A percentile compares a stretch with the other conserved stretches of the same genome.
Conservation (phyloP, 2,113 vertebrate genomes). For the Phainopepla nitens region DNA sequence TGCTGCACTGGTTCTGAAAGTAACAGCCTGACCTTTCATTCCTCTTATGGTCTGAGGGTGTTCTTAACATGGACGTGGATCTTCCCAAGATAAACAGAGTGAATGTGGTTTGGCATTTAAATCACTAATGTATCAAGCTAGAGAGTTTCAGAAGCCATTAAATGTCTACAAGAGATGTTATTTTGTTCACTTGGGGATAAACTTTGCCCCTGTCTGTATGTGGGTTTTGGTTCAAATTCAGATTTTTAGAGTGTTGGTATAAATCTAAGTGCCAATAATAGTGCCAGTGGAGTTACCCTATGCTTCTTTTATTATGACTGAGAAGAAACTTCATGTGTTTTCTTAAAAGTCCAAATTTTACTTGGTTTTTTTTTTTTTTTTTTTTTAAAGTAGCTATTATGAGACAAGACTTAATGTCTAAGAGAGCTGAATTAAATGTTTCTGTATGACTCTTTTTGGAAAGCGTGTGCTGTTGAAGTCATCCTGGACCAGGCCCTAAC, state of each 20-base stretch:
- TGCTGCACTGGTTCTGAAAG: slow-evolving; percentile 3
- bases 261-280: neutral
- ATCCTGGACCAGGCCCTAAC: neutral
- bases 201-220: neutral
- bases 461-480: neutral
- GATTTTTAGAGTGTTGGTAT: neutral
- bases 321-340: neutral
- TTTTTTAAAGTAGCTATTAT: neutral
- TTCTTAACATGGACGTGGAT: neutral
- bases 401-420: neutral
- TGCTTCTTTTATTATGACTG: neutral
- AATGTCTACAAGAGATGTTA: slow-evolving; percentile 16
- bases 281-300: neutral
- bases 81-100: slow-evolving; percentile 66
- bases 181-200: slow-evolving; percentile 10
- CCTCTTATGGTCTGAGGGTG: slow-evolving; percentile 58
- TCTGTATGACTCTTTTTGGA: neutral
- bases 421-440: neutral
- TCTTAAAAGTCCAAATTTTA: neutral
- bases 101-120: slow-evolving; percentile 69
- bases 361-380: neutral
- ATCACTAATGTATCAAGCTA: slow-evolving; percentile 40
- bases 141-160: slow-evolving; percentile 62
- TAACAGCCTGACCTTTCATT: slow-evolving; percentile 67
- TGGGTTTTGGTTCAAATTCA: neutral